Base-by-base conservation (phyloP, 2,113 vertebrate genomes). In the Epinephelus lanceolatus region DNA sequence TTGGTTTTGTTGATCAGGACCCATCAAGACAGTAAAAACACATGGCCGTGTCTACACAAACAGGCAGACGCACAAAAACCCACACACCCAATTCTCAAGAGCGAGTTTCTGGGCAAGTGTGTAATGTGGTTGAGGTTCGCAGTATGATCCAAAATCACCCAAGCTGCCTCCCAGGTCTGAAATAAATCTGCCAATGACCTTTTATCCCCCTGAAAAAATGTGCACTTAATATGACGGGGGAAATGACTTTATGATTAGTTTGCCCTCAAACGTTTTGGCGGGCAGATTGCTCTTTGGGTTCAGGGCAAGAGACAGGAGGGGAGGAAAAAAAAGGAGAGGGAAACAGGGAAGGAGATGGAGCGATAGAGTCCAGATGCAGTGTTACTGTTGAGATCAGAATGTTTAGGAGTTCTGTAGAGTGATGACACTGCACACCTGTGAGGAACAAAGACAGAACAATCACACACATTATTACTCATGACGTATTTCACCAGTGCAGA, bases 131-230 rank as follows among this genome's bases (percentile, higher is more conserved):
- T 59, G 45, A 84, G 42, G 74, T 68, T 57, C 18, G 18, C 42
- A 55, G 66, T 52, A 51, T 27, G 40, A 78, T 76, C 52, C 68
- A 83, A 82, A 88, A 83, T 84, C 27, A 81, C 69, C 82, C 76
- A 55, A 70, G 57, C 71, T 62, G 68, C 81, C 88, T 83, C 79
- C 63, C 76, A 52, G 70, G 71, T 42, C 57, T 75, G 67, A 86
- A 80, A 79, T 75, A 80, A 79, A 88, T 80, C 45, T 77, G 45
- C 63, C 69, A 76, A 10, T 80, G 78, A 88, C 85, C 72, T 82
- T 86, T 86, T 83, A 81, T 85, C 78, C 72, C 47, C 66, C 76
- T 15, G 66, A 63, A 91, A 87, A 91, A 87, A 87, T 81, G 71
- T 74, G 71, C 61, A 65, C 65, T 78, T 86, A 84, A 83, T 81